Conservation (phyloP, 2,888 invertebrate genomes). For the Thecophora atra region DNA sequence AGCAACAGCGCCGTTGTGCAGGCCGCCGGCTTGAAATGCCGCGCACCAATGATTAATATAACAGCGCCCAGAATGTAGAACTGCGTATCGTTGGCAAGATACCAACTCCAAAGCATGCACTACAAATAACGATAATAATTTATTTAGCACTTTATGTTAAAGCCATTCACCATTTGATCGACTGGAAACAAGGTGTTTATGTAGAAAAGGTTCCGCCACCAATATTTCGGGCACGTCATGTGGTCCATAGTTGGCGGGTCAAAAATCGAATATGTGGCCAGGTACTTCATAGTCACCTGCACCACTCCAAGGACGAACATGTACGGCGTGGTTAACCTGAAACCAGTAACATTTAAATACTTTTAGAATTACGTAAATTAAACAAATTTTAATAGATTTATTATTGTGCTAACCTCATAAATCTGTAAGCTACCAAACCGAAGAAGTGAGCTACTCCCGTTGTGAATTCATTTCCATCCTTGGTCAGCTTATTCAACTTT, state of each 20-base stretch:
- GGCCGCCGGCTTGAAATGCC: slow-evolving; percentile 81
- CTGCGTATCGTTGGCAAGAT: slow-evolving; percentile 86
- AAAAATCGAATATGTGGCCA: slow-evolving; percentile 82
- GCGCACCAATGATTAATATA: slow-evolving; percentile 80
- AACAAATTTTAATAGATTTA: too few relatives aligned
- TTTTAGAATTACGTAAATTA: not conserved
- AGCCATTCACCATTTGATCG: slow-evolving; percentile 76
- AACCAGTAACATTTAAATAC: slow-evolving; percentile 46
- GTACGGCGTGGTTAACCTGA: slow-evolving; percentile 81
- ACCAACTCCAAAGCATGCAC: slow-evolving; percentile 95
- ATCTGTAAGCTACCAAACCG: slow-evolving; percentile 80
- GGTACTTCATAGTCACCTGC: slow-evolving; percentile 88
- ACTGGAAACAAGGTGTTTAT: slow-evolving; percentile 87
- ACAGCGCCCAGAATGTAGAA: slow-evolving; percentile 86
- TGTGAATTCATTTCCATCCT: slow-evolving; percentile 72
- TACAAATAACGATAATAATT: slow-evolving; percentile 60
- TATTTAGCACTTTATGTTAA: not conserved
- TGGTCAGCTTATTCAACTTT: slow-evolving; percentile 74
- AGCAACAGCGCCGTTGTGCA: slow-evolving; percentile 73
- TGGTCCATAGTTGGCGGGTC: slow-evolving; percentile 85
- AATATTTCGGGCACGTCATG: slow-evolving; percentile 82
- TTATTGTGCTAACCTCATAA: slow-evolving; percentile 71
- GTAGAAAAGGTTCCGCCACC: slow-evolving; percentile 89
- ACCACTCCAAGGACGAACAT: slow-evolving; percentile 84
- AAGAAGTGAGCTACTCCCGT: slow-evolving; percentile 77